Conservation (phyloP, 1,140 invertebrate genomes). For the Brachystomella parvula region DNA sequence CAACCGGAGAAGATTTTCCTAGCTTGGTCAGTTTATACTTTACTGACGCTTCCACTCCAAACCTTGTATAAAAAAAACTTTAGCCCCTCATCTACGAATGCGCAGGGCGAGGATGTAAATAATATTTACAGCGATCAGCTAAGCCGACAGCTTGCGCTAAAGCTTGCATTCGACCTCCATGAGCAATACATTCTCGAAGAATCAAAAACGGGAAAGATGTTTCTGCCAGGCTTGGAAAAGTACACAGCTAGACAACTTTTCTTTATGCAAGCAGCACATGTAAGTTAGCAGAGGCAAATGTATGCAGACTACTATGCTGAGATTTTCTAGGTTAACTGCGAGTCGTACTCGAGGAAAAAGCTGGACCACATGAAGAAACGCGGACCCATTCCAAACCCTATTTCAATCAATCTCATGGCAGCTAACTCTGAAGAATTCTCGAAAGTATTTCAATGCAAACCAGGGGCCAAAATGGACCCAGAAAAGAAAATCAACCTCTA, state of each 20-base stretch:
- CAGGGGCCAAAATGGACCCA: not conserved
- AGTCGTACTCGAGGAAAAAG: not conserved
- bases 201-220: not conserved
- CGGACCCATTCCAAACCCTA: not conserved
- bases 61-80: not conserved
- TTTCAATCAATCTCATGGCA: conserved; percentile 10
- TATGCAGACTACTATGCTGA: not conserved
- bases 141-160: not conserved
- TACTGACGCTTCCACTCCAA: not conserved
- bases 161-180: not conserved
- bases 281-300: not conserved
- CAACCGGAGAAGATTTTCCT: not conserved
- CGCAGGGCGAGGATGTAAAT: not conserved
- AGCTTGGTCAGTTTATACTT: not conserved
- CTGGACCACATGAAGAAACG: not conserved
- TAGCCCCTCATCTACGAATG: not conserved
- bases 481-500: not conserved
- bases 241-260: not conserved
- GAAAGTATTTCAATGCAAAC: not conserved
- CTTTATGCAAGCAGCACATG: not conserved
- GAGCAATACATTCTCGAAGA: not conserved
- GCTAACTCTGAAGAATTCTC: conserved; percentile 1
- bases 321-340: not conserved
- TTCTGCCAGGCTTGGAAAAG: not conserved
- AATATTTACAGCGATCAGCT: not conserved